Conservation (phyloP, 2,888 invertebrate genomes). For the Sepioteuthis lessoniana region DNA sequence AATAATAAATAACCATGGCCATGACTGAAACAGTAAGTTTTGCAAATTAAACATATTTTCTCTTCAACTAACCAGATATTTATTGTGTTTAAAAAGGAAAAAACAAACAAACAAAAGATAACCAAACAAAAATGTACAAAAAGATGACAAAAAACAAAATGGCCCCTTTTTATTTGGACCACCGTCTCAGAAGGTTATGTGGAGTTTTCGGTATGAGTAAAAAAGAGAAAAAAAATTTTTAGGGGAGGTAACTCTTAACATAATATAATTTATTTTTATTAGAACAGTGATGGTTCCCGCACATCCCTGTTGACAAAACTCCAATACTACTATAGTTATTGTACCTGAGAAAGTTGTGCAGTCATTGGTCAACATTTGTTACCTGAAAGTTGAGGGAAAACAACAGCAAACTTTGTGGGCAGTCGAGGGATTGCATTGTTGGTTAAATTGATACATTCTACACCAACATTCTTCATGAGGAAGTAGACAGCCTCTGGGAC, state of each 20-base stretch:
- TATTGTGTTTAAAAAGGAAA: no score
- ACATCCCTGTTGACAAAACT: not conserved
- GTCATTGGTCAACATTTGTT: slow-evolving; percentile 45
- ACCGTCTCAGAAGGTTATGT: no score
- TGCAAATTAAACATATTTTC: not conserved
- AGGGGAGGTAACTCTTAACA: no score
- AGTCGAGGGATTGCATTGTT: slow-evolving; percentile 62
- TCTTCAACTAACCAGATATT: not conserved
- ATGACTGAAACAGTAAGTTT: not conserved
- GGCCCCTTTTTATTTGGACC: not conserved
- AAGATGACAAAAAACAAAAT: not conserved
- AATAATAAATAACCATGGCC: not conserved
- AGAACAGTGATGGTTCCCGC: not conserved
- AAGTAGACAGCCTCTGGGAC: slow-evolving; percentile 68
- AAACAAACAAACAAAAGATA: no score
- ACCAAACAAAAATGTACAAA: not conserved
- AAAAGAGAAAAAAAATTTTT: no score
- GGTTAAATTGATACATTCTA: slow-evolving; percentile 62
- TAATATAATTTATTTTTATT: no score
- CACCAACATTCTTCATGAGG: slow-evolving; percentile 59
- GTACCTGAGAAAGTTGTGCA: not conserved
- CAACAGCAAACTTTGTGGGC: slow-evolving; percentile 64
- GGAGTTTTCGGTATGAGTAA: no score
- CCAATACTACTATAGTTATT: not conserved
- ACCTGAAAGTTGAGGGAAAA: slow-evolving; percentile 64